These are phyloP conservation scores for Macropis europaea DNA, from an alignment of 2,888 invertebrate genomes.

Conservation along the genomic window DNA sequence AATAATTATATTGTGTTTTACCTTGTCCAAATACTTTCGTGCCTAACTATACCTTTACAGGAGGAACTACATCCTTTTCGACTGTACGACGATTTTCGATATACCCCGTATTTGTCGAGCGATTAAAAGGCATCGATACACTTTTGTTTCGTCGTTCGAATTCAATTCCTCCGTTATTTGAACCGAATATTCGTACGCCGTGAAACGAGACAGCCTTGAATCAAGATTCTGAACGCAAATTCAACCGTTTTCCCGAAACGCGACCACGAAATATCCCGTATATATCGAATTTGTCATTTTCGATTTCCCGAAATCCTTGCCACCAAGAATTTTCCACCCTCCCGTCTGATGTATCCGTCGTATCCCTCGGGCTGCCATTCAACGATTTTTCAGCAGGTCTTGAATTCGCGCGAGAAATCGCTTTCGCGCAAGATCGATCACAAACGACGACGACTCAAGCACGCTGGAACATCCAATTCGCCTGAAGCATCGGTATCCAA, in stretches of 20 bases:
- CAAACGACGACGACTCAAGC: slow-evolving; percentile 31
- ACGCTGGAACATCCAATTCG: slow-evolving; percentile 33
- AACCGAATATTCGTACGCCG: slow-evolving; percentile 1
- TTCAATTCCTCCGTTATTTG: slow-evolving; percentile 12
- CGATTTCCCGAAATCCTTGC: slow-evolving; percentile 54
- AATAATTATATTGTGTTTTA: too few relatives aligned
- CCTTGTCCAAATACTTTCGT: too few relatives aligned
- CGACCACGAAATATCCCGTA: slow-evolving; percentile 48
- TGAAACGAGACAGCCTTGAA: slow-evolving; percentile 22
- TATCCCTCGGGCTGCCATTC: slow-evolving; percentile 43
- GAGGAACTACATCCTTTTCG: too few relatives aligned
- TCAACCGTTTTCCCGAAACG: slow-evolving; percentile 40
- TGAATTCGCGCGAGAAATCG: slow-evolving; percentile 30
- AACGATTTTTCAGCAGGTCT: slow-evolving; percentile 28
- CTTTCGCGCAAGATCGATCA: slow-evolving; percentile 46
- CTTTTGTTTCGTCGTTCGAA: background rate
- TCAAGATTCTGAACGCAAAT: slow-evolving; percentile 36
- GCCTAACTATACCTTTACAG: too few relatives aligned
- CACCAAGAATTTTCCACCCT: slow-evolving; percentile 22
- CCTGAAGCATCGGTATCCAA: slow-evolving; percentile 38
- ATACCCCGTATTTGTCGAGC: too few relatives aligned
- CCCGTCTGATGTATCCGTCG: slow-evolving; percentile 20
- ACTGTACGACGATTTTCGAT: too few relatives aligned
- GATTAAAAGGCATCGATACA: background rate
- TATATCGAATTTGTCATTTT: slow-evolving; percentile 61